These are phyloP conservation scores for Neria commutata DNA, from an alignment of 2,888 invertebrate genomes.

Conservation along the genomic window DNA sequence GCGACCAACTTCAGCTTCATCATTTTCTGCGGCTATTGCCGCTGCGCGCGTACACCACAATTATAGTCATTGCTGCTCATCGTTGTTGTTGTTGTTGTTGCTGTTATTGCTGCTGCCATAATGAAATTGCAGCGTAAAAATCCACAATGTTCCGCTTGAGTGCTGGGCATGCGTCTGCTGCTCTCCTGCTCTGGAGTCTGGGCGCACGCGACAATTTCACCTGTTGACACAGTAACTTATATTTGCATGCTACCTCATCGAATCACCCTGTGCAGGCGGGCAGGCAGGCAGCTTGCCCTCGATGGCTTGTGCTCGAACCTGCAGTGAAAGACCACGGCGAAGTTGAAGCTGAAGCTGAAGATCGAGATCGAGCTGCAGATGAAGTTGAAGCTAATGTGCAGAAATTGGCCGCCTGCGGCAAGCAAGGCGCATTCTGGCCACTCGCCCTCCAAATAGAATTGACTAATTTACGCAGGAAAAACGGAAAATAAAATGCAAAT, in stretches of 20 bases:
- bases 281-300: no score
- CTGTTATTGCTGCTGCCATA: background rate
- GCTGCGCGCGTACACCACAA: background rate
- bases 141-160: slow-evolving; percentile 11
- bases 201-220: slow-evolving; percentile 57
- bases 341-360: no score
- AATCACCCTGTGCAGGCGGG: no score
- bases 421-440: background rate
- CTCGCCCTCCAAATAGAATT: slow-evolving; percentile 23
- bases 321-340: no score
- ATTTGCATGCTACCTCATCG: slow-evolving; percentile 52
- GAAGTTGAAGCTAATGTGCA: no score
- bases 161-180: background rate
- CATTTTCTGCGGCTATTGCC: no score
- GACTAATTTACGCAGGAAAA: slow-evolving; percentile 20
- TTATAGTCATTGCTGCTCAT: background rate
- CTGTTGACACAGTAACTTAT: slow-evolving; percentile 60
- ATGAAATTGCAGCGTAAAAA: slow-evolving; percentile 4
- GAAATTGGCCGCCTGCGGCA: slow-evolving; percentile 17
- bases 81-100: background rate
- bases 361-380: no score
- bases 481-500: slow-evolving; percentile 4
- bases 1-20: background rate
- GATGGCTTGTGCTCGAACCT: no score
- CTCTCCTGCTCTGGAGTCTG: no score